A percentile compares a stretch with the other conserved stretches of the same genome.
phyloP scores from a whole-genome alignment of 1,140 invertebrate genomes.

The Macrobrachium rosenbergii region DNA sequence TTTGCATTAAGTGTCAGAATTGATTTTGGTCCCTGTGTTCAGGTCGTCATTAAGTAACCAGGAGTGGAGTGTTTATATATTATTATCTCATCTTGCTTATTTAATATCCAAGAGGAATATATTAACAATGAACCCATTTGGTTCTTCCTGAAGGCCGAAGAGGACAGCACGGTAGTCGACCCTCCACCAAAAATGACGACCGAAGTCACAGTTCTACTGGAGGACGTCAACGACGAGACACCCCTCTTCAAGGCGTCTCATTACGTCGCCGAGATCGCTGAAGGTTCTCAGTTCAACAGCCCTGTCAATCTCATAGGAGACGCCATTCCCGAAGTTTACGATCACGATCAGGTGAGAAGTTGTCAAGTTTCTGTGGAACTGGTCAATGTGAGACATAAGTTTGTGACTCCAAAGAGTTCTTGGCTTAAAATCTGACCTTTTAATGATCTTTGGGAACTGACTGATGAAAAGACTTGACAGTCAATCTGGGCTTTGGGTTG shows the following conservation, averaged over 20 bases:
- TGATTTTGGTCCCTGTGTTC: too few relatives aligned
- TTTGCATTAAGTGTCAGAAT: too few relatives aligned
- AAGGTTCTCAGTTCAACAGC: slow-evolving; percentile 91
- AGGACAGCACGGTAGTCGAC: slow-evolving; percentile 75
- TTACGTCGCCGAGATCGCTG: slow-evolving; percentile 91
- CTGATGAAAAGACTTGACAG: too few relatives aligned
- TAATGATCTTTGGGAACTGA: too few relatives aligned
- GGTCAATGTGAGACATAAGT: too few relatives aligned
- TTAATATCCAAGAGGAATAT: too few relatives aligned
- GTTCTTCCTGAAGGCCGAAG: slow-evolving; percentile 76
- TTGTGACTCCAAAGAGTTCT: too few relatives aligned
- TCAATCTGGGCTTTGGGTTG: too few relatives aligned
- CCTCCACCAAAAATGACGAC: slow-evolving; percentile 84
- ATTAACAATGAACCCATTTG: not conserved
- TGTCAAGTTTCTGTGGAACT: not conserved
- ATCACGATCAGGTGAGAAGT: slow-evolving; percentile 86
- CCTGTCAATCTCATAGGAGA: slow-evolving; percentile 88
- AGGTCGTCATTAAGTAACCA: too few relatives aligned
- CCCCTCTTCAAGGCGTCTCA: slow-evolving; percentile 83
- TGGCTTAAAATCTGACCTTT: too few relatives aligned
- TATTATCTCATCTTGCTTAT: too few relatives aligned
- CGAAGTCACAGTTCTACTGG: slow-evolving; percentile 91
- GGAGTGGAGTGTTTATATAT: too few relatives aligned
- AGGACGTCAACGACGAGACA: slow-evolving; percentile 95
- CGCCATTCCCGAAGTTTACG: slow-evolving; percentile 87